Percentiles rank a stretch among this genome's conserved stretches.
These are phyloP conservation scores for Nothobranchius kuhntae DNA, from an alignment of 2,113 vertebrate genomes.

Conservation along the genomic window DNA sequence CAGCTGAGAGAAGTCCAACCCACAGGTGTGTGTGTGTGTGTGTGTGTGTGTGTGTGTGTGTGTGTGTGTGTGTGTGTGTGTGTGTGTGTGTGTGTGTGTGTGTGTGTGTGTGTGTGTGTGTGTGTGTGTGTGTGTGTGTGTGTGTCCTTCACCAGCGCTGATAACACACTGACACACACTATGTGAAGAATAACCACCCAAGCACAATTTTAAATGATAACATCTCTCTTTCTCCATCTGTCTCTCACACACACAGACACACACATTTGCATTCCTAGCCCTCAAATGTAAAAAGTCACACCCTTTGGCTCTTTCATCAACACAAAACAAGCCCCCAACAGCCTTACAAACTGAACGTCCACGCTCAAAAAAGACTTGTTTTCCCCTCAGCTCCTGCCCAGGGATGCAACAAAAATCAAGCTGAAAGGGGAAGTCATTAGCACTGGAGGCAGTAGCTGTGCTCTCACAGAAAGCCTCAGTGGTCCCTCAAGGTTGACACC, in stretches of 20 bases:
- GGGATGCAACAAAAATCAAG: background rate
- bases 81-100: constrained; percentile 25
- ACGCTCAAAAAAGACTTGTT: background rate
- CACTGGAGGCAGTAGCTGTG: constrained; percentile 11
- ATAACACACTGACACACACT: constrained; percentile 16
- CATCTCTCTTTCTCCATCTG: constrained; percentile 22
- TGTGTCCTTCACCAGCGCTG: constrained; percentile 25
- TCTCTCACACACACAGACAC: constrained; percentile 2
- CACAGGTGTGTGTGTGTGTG: constrained; percentile 13
- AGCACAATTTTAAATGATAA: constrained; percentile 20
- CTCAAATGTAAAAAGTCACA: constrained; percentile 32
- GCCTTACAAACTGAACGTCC: constrained; percentile 10
- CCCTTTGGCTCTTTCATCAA: constrained; percentile 18
- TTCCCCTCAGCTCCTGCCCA: background rate
- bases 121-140: constrained; percentile 25
- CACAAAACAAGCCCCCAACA: constrained; percentile 12
- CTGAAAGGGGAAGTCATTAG: constrained; percentile 17
- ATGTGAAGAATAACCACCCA: constrained; percentile 9
- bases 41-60: constrained; percentile 20
- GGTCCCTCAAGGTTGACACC: constrained; percentile 48
- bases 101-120: constrained; percentile 12
- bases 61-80: constrained; percentile 16
- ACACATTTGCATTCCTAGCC: constrained; percentile 6
- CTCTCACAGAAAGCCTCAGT: constrained; percentile 28
- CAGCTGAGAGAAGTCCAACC: constrained; percentile 24